Evolutionary conservation across 1,140 invertebrate species (phyloP), one percentile per base, ranked within the genome.

Genomic region (Cylas formicarius): DNA sequence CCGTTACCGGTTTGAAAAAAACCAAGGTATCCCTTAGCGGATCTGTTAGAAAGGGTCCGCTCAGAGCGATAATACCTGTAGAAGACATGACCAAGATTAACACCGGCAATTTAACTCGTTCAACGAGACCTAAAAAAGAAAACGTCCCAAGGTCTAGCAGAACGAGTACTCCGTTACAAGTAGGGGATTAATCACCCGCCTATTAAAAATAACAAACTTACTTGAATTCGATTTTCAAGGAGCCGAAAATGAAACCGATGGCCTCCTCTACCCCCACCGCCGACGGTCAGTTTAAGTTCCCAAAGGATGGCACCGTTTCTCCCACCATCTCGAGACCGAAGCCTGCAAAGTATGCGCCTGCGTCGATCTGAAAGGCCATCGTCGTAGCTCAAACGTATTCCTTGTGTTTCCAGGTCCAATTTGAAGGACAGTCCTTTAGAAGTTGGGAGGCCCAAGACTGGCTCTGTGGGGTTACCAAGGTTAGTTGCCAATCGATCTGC

Each of bases 1-100:
- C 11, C 18, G 11, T 11, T 5, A 5, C 29, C 18, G 29, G 29
- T 5, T 13, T 13, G 6, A 5, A 13, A 5, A 5, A 16, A 11
- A 31, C 13, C 7, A 13, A n/a, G 11, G 18, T 5, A 31, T 7
- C 11, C 7, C 11, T n/a, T 6, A n/a, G 4, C 6, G 29, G 13
- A 13, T 7, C 11, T 17, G 11, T 5, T 11, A 31, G 18, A 11
- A 31, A 31, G 18, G 29, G 29, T 5, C 29, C 29, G 7, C 6
- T 29, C n/a, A 41, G 38, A 14, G 38, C 38, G 11, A 29, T 41
- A 31, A 21, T 41, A 11, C 38, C 38, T 2, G 16, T 41, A 11
- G 38, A 41, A 26, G 32, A 41, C 23, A 41, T 41, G 38, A 29
- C 38, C 32, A 41, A 41, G n/a, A n/a, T n/a, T n/a, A n/a, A n/a